Conservation (phyloP, 2,113 vertebrate species). For the Naja naja region DNA sequence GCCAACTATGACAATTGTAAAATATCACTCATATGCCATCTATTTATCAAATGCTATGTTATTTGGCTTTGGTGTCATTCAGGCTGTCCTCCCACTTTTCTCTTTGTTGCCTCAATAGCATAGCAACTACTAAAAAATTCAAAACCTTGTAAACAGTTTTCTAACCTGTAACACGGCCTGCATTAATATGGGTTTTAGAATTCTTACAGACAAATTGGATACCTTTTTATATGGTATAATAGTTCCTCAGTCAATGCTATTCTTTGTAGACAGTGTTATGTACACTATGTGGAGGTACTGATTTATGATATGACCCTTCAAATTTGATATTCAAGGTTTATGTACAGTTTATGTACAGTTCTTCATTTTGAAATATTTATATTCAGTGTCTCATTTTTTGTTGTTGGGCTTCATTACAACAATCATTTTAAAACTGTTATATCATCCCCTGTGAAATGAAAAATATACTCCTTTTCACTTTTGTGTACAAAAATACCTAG, state of each 20-base stretch:
- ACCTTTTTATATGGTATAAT: neutral
- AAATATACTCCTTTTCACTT: neutral
- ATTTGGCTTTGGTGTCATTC: neutral
- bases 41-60: neutral
- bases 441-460: neutral
- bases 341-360: neutral
- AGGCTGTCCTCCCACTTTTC: neutral
- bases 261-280: neutral
- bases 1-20: neutral
- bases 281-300: neutral
- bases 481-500: neutral
- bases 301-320: neutral
- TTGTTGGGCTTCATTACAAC: neutral
- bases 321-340: neutral
- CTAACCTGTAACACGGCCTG: neutral
- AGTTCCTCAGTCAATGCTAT: neutral
- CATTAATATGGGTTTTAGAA: neutral
- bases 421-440: neutral
- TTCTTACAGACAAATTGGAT: neutral
- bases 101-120: neutral
- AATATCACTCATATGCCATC: neutral
- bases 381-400: neutral
- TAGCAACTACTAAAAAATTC: neutral
- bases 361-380: neutral
- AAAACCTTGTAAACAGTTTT: neutral